Percentiles rank a stretch among this genome's conserved stretches.
These are phyloP conservation scores for Erpornis zantholeuca DNA, from an alignment of 2,113 vertebrate species.

Conservation along the genomic window DNA sequence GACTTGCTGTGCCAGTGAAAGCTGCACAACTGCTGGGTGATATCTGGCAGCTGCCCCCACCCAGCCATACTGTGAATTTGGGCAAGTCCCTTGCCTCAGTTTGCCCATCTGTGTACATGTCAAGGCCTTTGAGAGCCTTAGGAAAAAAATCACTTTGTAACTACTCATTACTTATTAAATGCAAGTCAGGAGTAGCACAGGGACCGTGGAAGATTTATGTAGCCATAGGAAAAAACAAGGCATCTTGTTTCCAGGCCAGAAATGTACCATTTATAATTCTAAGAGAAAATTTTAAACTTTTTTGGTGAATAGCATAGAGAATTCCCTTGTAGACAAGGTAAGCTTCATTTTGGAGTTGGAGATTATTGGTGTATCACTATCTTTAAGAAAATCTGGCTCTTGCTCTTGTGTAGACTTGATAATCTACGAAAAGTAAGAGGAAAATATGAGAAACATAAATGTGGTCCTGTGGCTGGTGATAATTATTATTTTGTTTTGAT, in stretches of 20 bases:
- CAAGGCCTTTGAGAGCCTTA: neutral
- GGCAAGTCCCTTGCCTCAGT: neutral
- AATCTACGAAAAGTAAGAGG: slow-evolving; percentile 49
- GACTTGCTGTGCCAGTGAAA: neutral
- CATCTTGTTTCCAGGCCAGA: neutral
- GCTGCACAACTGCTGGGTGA: neutral
- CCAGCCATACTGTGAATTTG: neutral
- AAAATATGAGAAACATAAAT: slow-evolving; percentile 67
- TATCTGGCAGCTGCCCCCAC: neutral
- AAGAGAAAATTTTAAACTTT: neutral
- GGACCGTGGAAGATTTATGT: neutral
- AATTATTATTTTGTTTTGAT: slow-evolving; percentile 83
- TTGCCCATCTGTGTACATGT: neutral
- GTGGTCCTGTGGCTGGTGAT: slow-evolving; percentile 62
- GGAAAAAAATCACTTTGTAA: neutral
- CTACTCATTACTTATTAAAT: neutral
- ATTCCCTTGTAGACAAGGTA: neutral
- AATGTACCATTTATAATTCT: neutral
- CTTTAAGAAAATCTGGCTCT: slow-evolving; percentile 33
- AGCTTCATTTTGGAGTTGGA: neutral
- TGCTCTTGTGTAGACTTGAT: slow-evolving; percentile 64
- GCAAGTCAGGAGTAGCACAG: neutral
- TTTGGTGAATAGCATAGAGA: neutral
- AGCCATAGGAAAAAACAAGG: neutral
- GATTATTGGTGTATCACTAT: neutral